Evolutionary conservation across 2,888 invertebrate genomes (phyloP).

Genomic region (Caenorhabditis sp.): DNA sequence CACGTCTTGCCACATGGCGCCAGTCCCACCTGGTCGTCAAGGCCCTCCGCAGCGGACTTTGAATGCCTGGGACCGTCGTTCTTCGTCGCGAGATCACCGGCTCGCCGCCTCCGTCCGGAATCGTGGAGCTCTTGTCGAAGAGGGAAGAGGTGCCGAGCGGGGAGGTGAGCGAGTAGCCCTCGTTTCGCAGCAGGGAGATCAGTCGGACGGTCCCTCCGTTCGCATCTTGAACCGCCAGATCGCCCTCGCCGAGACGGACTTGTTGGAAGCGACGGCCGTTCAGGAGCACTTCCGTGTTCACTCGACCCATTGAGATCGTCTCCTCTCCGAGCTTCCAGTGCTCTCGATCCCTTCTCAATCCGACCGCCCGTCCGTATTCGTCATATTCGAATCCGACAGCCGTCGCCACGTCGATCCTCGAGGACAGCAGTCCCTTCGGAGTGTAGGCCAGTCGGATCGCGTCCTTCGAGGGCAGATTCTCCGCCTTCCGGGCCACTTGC

Average conservation of each 20-base stretch:
- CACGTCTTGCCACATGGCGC: conserved; percentile 90
- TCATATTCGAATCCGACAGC: conserved; percentile 57
- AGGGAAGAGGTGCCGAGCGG: conserved; percentile 45
- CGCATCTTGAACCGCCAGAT: conserved; percentile 31
- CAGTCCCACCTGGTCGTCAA: conserved; percentile 94
- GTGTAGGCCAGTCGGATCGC: conserved; percentile 54
- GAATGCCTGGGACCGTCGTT: conserved; percentile 48
- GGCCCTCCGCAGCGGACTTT: conserved; percentile 83
- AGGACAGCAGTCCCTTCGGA: conserved; percentile 51
- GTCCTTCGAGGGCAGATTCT: conserved; percentile 26
- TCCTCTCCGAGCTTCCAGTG: conserved; percentile 45
- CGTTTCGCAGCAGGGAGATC: conserved; percentile 45
- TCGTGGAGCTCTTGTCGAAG: conserved; percentile 29
- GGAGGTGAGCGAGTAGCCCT: conserved; percentile 56
- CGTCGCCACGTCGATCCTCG: conserved; percentile 44
- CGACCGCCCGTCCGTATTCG: conserved; percentile 47
- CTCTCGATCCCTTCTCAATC: conserved; percentile 52
- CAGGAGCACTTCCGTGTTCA: conserved; percentile 39
- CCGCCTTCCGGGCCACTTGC: conserved; percentile 27
- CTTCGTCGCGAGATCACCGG: conserved; percentile 48
- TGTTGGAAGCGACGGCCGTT: conserved; percentile 43
- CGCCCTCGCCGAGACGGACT: conserved; percentile 37
- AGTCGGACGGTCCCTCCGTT: conserved; percentile 37
- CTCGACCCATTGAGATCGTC: conserved; percentile 26
- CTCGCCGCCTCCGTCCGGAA: conserved; percentile 21